These are phyloP conservation scores for Caenorhabditis sulstoni DNA, from an alignment of 2,888 invertebrate genomes.

Conservation along the genomic window DNA sequence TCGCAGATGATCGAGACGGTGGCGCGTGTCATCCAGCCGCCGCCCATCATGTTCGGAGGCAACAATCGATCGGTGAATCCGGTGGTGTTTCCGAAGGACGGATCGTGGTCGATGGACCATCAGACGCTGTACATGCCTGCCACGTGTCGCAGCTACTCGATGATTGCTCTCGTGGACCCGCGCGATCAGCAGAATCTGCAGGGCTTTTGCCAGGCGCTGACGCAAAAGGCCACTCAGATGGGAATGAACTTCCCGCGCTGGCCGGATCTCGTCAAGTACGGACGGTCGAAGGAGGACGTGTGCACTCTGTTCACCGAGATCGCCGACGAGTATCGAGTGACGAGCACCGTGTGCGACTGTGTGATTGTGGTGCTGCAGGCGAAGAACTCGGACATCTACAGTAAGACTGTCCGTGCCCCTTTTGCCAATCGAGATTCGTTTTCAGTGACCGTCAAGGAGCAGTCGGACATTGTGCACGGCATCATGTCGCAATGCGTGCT, in stretches of 20 bases:
- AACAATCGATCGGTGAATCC: constrained; percentile 68
- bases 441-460: constrained; percentile 75
- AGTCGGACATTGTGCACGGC: constrained; percentile 72
- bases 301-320: constrained; percentile 70
- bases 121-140: constrained; percentile 75
- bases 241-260: constrained; percentile 76
- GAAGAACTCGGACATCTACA: constrained; percentile 77
- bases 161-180: constrained; percentile 74
- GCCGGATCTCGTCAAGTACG: constrained; percentile 76
- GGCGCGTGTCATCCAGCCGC: constrained; percentile 76
- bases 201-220: constrained; percentile 71
- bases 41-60: constrained; percentile 75
- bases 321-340: constrained; percentile 68
- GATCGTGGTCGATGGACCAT: constrained; percentile 76
- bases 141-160: constrained; percentile 71
- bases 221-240: constrained; percentile 73
- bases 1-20: constrained; percentile 75
- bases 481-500: constrained; percentile 82
- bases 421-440: constrained; percentile 4
- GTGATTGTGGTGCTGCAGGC: constrained; percentile 73
- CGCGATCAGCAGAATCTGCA: constrained; percentile 71
- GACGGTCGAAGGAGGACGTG: constrained; percentile 65
- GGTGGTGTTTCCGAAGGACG: constrained; percentile 74
- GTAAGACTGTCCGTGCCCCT: constrained; percentile 44
- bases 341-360: constrained; percentile 71